Base-by-base conservation (phyloP, 2,797 vertebrate species). In the Trachurus trachurus region DNA sequence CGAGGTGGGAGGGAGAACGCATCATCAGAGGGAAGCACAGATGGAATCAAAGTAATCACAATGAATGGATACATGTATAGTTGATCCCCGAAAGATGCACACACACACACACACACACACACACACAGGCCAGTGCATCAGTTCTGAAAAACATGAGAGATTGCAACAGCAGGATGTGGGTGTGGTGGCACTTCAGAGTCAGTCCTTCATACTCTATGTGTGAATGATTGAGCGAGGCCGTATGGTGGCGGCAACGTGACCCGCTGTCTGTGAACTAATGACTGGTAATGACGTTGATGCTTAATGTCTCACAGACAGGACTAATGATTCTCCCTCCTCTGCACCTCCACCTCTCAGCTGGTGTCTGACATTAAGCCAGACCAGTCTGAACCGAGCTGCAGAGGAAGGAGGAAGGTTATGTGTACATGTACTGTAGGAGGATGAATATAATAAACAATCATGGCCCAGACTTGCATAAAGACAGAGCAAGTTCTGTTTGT, bases 231-330 rank as follows among this genome's bases (percentile, higher is more conserved):
- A 84, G 83, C 29, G 53, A 58, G 66, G 60, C 42, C 16, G 50
- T 2, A 40, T 58, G 45, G 60, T 21, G 61, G 73, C 53, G 68
- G 66, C 15, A 16, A 52, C 42, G 62, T 78, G 86, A 85, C 77
- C 83, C 68, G 44, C 76, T 72, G 79, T 76, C 83, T 85, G 71
- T 67, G 73, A 84, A 87, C 84, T 88, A 90, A 88, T 87, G 88
- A 83, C 84, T 80, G 78, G 45, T 88, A 90, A 87, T 88, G 83
- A 88, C 21, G 66, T 71, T 70, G 68, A 87, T 75, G 80, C 80
- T 79, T 89, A 83, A 77, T 63, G 71, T 84, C 83, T 88, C 81
- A 45, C 80, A 70, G 80, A 72, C 74, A 17, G 52, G 56, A 88
- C 76, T 82, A 87, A 89, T 85, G 84, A 82, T 44, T 62, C 67